Evolutionary conservation across 30 jellyfish, hydroid and myxozoan species (phyloP), one percentile per base, ranked within the genome.

Genomic region (Aurelia sp.): DNA sequence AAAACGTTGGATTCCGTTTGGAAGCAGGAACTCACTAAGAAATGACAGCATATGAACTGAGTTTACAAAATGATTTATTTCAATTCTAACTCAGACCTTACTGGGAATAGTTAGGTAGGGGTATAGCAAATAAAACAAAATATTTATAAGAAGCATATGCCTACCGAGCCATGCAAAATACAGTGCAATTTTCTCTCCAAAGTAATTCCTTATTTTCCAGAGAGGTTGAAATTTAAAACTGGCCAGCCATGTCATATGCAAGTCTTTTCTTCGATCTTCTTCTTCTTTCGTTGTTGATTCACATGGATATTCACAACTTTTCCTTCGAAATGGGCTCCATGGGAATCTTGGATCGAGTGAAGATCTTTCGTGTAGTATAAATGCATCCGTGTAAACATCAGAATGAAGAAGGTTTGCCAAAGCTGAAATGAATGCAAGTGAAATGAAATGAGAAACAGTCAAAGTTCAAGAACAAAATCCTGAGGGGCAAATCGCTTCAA

Each of bases 161-260:
- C 66, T 85, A 93, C 98, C 98, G 18, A 88, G 93, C 98, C 98
- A 93, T 15, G 97, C 97, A 84, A 93, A 93, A 51, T 93, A 93
- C 22, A 93, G 90, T 12, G 95, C 98, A 47, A 93, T 81, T 71
- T 93, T 88, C 80, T 93, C 98, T 21, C 98, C 98, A 83, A 67
- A 93, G 76, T 93, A 93, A 77, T 93, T 85, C 57, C 97, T 67
- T n/a, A 93, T 79, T 72, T 93, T 93, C 96, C 96, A 83, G 13
- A 93, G 84, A 6, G 98, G 98, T 82, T 93, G 98, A 67, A 88
- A 93, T 55, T 88, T 88, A 77, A 74, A 93, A 69, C 67, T 72
- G 6, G 91, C 87, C 57, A 93, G 88, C 98, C 98, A 93, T 8
- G 98, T 88, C 69, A 73, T 88, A 61, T 93, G 92, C 18, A 93